phyloP scores from a whole-genome alignment of 1,140 invertebrate genomes.

The Drosophila nigrodunni region DNA sequence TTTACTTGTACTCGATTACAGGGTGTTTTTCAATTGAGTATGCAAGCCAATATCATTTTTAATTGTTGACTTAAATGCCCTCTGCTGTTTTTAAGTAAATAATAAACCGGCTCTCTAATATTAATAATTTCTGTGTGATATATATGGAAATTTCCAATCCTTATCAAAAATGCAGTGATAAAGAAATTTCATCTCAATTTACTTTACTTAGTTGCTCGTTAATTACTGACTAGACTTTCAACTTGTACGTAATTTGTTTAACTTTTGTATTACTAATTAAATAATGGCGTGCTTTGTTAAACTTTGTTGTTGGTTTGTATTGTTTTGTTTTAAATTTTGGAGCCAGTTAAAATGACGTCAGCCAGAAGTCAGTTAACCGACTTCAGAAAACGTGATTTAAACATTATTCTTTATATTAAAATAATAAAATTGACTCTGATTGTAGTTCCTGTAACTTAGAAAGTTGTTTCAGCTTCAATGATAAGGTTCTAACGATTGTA shows the following conservation, averaged over 20 bases:
- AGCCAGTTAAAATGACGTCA: constrained; percentile 29
- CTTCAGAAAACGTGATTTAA: not conserved
- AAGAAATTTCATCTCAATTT: constrained; percentile 5
- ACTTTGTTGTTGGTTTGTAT: constrained; percentile 1
- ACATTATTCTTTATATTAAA: constrained; percentile 16
- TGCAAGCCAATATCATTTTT: not conserved
- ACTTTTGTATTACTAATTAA: constrained; percentile 18
- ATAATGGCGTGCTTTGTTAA: constrained; percentile 32
- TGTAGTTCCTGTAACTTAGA: constrained; percentile 28
- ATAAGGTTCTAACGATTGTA: constrained; percentile 11
- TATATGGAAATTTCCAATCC: not conserved
- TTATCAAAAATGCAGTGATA: constrained; percentile 1
- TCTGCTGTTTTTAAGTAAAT: not conserved
- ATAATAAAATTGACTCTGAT: constrained; percentile 1
- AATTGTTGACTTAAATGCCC: not conserved
- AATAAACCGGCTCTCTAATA: not conserved
- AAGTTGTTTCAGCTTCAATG: constrained; percentile 35
- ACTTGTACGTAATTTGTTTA: constrained; percentile 21
- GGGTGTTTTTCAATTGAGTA: too few species aligned
- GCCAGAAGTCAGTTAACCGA: constrained; percentile 14
- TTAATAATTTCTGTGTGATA: not conserved
- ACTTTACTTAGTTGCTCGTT: constrained; percentile 19
- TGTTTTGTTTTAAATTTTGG: not conserved
- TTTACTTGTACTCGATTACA: too few species aligned
- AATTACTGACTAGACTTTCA: constrained; percentile 6